Evolutionary conservation across 2,797 vertebrate species (phyloP), one percentile per base, ranked within the genome.

Genomic region (Chromis chromis): DNA sequence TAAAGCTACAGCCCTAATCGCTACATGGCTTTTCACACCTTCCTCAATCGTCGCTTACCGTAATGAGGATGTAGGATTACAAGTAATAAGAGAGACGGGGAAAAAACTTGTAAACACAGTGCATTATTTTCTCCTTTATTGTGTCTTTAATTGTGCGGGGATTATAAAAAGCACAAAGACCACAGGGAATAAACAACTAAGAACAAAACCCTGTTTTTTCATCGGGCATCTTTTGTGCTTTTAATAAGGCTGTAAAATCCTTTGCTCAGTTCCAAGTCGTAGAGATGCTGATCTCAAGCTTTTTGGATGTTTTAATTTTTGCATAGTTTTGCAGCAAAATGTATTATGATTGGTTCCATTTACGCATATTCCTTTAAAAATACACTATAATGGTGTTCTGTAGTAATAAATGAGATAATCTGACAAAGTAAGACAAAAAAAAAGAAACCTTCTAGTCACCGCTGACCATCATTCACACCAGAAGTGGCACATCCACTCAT

Each of bases 1-100:
- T 25, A 65, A 65, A 76, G 67, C 56, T 68, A 74, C 63, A 25
- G 28, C 60, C 63, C 44, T 67, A 55, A 19, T 72, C 46, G 27
- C 24, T 27, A 12, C 12, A 1, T 70, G 72, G 55, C 54, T 78
- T 74, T 64, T 61, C 73, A 55, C 62, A 66, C 25, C 65, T 70
- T 65, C 24, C 42, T 63, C 55, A 25, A 28, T 59, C 64, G 48
- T 78, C 24, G 2, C 55, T 63, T 44, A 42, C 22, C 46, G 63
- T 61, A 33, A 63, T 61, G 67, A 80, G 33, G 31, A 62, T 76
- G 57, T 52, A 46, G 36, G 57, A 65, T 48, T 71, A 25, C 19
- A 67, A 69, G 48, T 48, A 50, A 49, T 67, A 22, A 61, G 24
- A 67, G 12, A 16, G 21, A 16, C 17, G 39, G 11, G 6, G 16